Evolutionary conservation across 2,888 invertebrate species (phyloP).

Genomic region (Drosophila setosimentum): DNA sequence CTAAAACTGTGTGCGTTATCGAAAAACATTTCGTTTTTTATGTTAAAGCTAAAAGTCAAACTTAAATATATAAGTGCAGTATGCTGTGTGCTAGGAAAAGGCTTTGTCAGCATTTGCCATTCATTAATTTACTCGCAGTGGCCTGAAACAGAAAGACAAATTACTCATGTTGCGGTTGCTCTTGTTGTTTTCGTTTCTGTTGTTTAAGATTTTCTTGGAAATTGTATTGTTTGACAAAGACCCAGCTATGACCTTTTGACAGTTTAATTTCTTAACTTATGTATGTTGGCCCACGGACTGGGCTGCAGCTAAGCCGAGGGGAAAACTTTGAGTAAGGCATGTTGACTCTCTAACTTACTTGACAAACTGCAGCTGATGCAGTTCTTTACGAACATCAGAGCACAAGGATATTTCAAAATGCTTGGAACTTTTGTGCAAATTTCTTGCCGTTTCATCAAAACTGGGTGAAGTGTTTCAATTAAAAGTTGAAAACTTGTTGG

Average conservation of each 20-base stretch:
- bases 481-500: slow-evolving; percentile 77
- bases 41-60: not conserved
- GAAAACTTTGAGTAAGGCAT: slow-evolving; percentile 58
- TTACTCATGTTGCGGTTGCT: slow-evolving; percentile 55
- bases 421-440: slow-evolving; percentile 40
- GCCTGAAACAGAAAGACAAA: slow-evolving; percentile 38
- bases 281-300: slow-evolving; percentile 16
- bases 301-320: slow-evolving; percentile 33
- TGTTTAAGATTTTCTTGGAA: slow-evolving; percentile 44
- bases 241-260: slow-evolving; percentile 64
- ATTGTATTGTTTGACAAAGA: slow-evolving; percentile 70
- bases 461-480: slow-evolving; percentile 75
- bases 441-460: slow-evolving; percentile 54
- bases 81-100: slow-evolving; percentile 1
- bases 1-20: slow-evolving; percentile 2
- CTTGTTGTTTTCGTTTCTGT: slow-evolving; percentile 8
- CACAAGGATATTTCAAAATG: slow-evolving; percentile 43
- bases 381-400: slow-evolving; percentile 30
- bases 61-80: not conserved
- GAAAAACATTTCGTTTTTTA: slow-evolving; percentile 5
- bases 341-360: slow-evolving; percentile 67
- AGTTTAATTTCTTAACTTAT: slow-evolving; percentile 57
- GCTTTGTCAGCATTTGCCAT: slow-evolving; percentile 22
- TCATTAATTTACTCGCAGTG: slow-evolving; percentile 57
- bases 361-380: slow-evolving; percentile 53